Percentiles rank a stretch among this genome's conserved stretches.
These are phyloP conservation scores for Ailuropoda melanoleuca DNA, from an alignment of 2,113 vertebrate genomes.

Conservation along the genomic window DNA sequence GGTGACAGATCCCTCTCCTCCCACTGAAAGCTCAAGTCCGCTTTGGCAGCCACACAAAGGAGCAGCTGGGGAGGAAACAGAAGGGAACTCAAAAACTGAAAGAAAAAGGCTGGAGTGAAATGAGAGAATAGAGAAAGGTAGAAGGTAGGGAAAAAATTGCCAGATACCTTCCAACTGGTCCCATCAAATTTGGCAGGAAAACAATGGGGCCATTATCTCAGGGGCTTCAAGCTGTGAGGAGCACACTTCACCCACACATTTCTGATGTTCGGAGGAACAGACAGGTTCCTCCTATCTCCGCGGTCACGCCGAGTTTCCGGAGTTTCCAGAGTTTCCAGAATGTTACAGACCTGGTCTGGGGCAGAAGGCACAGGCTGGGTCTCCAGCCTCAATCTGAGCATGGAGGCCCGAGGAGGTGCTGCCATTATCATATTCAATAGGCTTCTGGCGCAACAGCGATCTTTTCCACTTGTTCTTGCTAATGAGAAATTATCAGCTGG, in stretches of 20 bases:
- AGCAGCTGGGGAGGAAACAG: not conserved
- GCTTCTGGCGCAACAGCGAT: not conserved
- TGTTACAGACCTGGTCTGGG: not conserved
- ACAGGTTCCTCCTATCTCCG: not conserved
- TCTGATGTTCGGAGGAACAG: not conserved
- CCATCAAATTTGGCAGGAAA: not conserved
- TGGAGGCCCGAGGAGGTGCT: accelerated
- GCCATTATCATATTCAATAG: not conserved
- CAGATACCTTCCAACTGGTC: not conserved
- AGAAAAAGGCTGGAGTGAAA: not conserved
- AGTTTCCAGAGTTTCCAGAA: not conserved
- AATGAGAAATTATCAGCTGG: not conserved
- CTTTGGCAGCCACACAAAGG: conserved; percentile 66
- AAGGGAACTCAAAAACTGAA: conserved; percentile 26
- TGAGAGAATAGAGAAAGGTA: not conserved
- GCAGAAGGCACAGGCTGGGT: not conserved
- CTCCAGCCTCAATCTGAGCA: not conserved
- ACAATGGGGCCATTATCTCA: not conserved
- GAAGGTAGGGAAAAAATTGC: not conserved
- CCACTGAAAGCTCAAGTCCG: not conserved
- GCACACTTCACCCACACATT: accelerated
- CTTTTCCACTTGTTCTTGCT: not conserved
- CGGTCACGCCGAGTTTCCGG: not conserved
- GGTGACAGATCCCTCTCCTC: conserved; percentile 21
- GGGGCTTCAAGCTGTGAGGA: not conserved